These are phyloP conservation scores for Centropyge bicolor DNA, from an alignment of 2,797 vertebrate species.

Conservation along the genomic window DNA sequence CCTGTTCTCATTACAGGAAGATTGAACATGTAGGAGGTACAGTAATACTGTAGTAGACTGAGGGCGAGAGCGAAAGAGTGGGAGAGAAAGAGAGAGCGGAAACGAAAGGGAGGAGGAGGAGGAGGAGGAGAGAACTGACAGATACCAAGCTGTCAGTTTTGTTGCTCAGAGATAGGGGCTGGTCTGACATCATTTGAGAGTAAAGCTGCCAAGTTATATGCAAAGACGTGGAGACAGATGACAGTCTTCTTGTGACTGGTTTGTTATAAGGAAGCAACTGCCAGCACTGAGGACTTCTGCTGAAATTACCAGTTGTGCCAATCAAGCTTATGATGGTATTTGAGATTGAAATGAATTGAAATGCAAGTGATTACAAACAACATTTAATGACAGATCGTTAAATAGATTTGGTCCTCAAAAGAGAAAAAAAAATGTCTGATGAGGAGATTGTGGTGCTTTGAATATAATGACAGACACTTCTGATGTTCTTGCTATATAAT, in stretches of 20 bases:
- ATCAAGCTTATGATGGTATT: constrained; percentile 60
- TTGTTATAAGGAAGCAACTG: constrained; percentile 58
- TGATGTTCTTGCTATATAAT: constrained; percentile 40
- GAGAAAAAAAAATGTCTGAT: constrained; percentile 19
- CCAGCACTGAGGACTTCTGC: constrained; percentile 47
- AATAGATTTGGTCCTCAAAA: constrained; percentile 41
- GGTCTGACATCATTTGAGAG: constrained; percentile 65
- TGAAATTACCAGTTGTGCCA: constrained; percentile 65
- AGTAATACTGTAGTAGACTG: constrained; percentile 24
- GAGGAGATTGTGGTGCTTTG: constrained; percentile 46
- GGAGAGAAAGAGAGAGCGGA: constrained; percentile 32
- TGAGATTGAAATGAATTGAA: constrained; percentile 51
- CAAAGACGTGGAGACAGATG: constrained; percentile 66
- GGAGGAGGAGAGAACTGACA: constrained; percentile 58
- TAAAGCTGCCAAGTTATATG: constrained; percentile 69
- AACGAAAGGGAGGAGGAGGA: constrained; percentile 45
- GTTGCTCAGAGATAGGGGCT: constrained; percentile 55
- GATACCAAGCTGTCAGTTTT: constrained; percentile 72
- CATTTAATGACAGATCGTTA: constrained; percentile 43
- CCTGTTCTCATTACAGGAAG: constrained; percentile 38
- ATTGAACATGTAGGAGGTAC: constrained; percentile 26
- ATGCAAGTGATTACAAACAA: constrained; percentile 54
- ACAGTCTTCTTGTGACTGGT: constrained; percentile 61
- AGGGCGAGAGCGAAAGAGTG: constrained; percentile 31
- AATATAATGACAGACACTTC: constrained; percentile 49